phyloP scores from a whole-genome alignment of 2,888 invertebrate genomes.

The Microplitis deprimator region DNA sequence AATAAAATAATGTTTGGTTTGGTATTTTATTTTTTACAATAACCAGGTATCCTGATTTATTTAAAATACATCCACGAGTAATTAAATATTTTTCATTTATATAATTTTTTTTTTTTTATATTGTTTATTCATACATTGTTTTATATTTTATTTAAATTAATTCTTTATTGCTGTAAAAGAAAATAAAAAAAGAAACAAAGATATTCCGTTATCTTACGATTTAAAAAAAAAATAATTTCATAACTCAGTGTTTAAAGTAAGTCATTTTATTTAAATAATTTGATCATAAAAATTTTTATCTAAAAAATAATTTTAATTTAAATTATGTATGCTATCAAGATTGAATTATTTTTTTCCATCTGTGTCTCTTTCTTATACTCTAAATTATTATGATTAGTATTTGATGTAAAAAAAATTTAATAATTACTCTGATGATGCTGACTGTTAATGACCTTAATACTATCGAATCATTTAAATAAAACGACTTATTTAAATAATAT shows the following conservation, averaged over 20 bases:
- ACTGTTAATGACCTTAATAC: neutral
- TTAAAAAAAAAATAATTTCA: neutral
- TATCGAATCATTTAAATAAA: neutral
- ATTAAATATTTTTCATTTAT: slow-evolving; percentile 8
- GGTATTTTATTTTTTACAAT: slow-evolving; percentile 58
- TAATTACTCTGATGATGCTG: neutral
- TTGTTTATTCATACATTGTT: neutral
- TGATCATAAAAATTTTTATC: neutral
- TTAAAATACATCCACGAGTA: slow-evolving; percentile 10
- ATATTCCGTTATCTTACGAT: slow-evolving; percentile 9
- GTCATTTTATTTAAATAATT: neutral
- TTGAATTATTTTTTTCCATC: neutral
- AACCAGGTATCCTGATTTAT: slow-evolving; percentile 51
- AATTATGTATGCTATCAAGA: no score
- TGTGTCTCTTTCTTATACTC: neutral
- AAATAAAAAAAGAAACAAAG: neutral
- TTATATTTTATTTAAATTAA: neutral
- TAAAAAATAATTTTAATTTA: no score
- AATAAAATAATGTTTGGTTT: slow-evolving; percentile 69
- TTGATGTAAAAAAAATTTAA: neutral
- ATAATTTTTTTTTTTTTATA: neutral
- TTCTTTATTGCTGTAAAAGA: neutral
- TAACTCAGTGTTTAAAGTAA: neutral
- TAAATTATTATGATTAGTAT: neutral
- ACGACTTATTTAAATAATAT: neutral